These are phyloP conservation scores for Periophthalmus magnuspinnatus DNA, from an alignment of 2,797 vertebrate species.

Conservation along the genomic window DNA sequence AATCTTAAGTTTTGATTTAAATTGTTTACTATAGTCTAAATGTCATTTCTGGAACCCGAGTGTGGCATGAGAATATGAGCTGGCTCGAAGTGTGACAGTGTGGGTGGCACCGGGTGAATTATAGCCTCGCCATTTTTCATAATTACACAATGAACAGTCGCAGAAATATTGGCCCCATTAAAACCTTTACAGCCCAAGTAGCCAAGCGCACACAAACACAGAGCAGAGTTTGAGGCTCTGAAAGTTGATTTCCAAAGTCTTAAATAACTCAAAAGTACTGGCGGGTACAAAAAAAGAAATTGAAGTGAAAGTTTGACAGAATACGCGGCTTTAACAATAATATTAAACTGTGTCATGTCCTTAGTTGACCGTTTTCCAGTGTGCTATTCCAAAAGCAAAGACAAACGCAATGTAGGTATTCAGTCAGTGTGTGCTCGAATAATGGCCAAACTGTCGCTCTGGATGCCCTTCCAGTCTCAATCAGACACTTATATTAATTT, in stretches of 20 bases:
- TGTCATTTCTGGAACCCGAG: conserved; percentile 28
- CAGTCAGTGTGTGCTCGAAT: too few relatives aligned
- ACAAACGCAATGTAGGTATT: too few relatives aligned
- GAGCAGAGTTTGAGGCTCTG: not conserved
- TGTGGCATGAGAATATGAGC: conserved; percentile 33
- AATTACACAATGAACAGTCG: conserved; percentile 77
- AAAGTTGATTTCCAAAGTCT: conserved; percentile 1
- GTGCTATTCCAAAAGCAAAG: too few relatives aligned
- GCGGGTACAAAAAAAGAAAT: not conserved
- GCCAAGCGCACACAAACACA: conserved; percentile 12
- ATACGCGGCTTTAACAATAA: too few relatives aligned
- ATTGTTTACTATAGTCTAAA: conserved; percentile 39
- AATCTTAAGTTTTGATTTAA: conserved; percentile 47
- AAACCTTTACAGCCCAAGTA: conserved; percentile 46
- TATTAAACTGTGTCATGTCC: too few relatives aligned
- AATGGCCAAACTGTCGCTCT: too few relatives aligned
- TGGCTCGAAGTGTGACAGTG: conserved; percentile 40
- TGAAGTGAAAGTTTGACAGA: not conserved
- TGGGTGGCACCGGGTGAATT: conserved; percentile 45
- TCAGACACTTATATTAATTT: too few relatives aligned
- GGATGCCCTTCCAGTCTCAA: too few relatives aligned
- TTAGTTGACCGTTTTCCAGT: too few relatives aligned
- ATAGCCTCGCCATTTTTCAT: conserved; percentile 66
- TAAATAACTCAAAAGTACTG: not conserved
- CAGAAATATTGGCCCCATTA: conserved; percentile 68